These are phyloP conservation scores for Gymnothorax reevesii DNA, from an alignment of 2,797 vertebrate genomes.

Conservation along the genomic window DNA sequence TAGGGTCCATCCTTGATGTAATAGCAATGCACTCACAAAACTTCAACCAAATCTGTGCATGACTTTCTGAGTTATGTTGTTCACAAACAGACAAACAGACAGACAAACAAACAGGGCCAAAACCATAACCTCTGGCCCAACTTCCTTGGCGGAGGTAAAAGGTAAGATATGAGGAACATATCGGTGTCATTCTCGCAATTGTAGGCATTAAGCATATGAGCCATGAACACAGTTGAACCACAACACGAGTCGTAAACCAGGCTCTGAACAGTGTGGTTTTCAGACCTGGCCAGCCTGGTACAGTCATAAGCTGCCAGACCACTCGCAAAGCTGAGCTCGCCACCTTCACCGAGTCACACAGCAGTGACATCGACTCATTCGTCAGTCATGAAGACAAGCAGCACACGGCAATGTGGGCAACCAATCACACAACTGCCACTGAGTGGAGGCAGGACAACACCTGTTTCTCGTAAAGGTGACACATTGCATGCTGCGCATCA, in stretches of 20 bases:
- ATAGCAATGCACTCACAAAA: too few relatives aligned
- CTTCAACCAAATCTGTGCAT: too few relatives aligned
- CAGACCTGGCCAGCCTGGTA: background rate
- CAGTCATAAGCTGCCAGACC: background rate
- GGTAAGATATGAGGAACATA: too few relatives aligned
- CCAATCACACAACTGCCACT: background rate
- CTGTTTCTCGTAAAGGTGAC: background rate
- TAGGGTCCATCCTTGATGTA: too few relatives aligned
- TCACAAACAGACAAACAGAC: too few relatives aligned
- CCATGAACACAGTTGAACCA: background rate
- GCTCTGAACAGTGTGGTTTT: background rate
- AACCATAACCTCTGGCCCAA: too few relatives aligned
- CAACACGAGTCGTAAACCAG: background rate
- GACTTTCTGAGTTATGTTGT: too few relatives aligned
- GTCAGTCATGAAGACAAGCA: background rate
- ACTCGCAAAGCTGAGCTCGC: background rate
- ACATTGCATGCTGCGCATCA: background rate
- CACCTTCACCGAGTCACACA: background rate
- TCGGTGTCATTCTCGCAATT: background rate
- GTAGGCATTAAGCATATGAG: slow-evolving; percentile 3
- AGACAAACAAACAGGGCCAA: too few relatives aligned
- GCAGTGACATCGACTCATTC: slow-evolving; percentile 13
- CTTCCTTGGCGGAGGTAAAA: too few relatives aligned
- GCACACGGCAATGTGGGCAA: background rate
- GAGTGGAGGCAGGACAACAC: background rate